These are phyloP conservation scores for Vandiemenella viatica DNA, from an alignment of 2,888 invertebrate species.

Conservation along the genomic window DNA sequence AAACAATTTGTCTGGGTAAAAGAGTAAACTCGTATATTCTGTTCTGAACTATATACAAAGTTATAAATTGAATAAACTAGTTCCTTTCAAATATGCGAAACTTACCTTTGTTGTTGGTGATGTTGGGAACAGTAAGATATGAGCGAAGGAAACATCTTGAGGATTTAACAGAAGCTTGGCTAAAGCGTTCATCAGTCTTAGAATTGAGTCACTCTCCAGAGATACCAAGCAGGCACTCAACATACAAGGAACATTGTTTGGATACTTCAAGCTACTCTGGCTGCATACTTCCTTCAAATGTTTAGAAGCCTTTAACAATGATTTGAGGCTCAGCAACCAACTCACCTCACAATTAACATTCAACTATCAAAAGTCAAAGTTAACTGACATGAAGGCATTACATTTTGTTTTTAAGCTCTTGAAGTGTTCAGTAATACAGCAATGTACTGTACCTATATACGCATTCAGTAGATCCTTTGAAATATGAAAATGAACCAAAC, in stretches of 20 bases:
- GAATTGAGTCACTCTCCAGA: slow-evolving; percentile 74
- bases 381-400: too few relatives aligned
- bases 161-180: slow-evolving; percentile 81
- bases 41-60: too few relatives aligned
- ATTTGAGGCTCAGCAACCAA: slow-evolving; percentile 80
- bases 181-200: slow-evolving; percentile 84
- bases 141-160: slow-evolving; percentile 90
- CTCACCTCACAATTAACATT: too few relatives aligned
- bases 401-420: too few relatives aligned
- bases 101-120: slow-evolving; percentile 80
- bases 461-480: too few relatives aligned
- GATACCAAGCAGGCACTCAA: slow-evolving; percentile 96
- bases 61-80: not conserved
- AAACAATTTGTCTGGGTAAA: too few relatives aligned
- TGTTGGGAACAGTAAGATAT: slow-evolving; percentile 96
- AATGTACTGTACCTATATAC: too few relatives aligned
- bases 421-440: too few relatives aligned
- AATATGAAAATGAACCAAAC: too few relatives aligned
- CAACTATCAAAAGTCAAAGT: too few relatives aligned
- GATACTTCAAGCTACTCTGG: slow-evolving; percentile 71
- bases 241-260: slow-evolving; percentile 77
- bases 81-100: not conserved
- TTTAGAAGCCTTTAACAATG: slow-evolving; percentile 72
- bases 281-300: slow-evolving; percentile 81
- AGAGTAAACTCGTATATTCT: too few relatives aligned